These are phyloP conservation scores for Anthopleura xanthogrammica DNA, from an alignment of 92 coral and sea anemone species.

Conservation along the genomic window DNA sequence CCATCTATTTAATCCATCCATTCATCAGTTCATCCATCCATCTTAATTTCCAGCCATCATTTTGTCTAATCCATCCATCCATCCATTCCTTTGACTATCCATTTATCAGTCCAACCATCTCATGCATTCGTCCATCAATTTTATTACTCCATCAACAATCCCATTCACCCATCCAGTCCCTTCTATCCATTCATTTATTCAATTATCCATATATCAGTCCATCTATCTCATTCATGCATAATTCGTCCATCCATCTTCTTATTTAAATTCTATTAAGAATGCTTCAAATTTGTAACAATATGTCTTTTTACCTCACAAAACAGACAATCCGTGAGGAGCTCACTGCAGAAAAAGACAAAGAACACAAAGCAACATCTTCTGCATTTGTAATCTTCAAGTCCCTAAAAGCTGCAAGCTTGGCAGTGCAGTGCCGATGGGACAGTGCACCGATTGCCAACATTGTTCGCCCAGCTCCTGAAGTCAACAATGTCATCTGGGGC, in stretches of 20 bases:
- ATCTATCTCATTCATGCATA: too few species aligned
- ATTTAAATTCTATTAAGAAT: background rate
- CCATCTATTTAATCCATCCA: too few species aligned
- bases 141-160: too few species aligned
- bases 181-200: too few species aligned
- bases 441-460: constrained; percentile 53
- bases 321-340: constrained; percentile 60
- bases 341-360: constrained; percentile 57
- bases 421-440: constrained; percentile 80
- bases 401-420: constrained; percentile 69
- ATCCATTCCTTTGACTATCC: too few species aligned
- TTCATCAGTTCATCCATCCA: too few species aligned
- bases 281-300: background rate
- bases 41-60: too few species aligned
- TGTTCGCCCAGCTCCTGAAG: constrained; percentile 74
- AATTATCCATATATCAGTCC: too few species aligned
- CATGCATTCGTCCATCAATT: too few species aligned
- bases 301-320: background rate
- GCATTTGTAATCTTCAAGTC: constrained; percentile 85
- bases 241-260: background rate
- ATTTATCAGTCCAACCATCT: too few species aligned
- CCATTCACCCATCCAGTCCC: too few species aligned
- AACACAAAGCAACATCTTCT: constrained; percentile 51
- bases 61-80: too few species aligned
- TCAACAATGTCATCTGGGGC: constrained; percentile 74